Conservation (phyloP, 2,888 invertebrate genomes). For the Carterocephalus palaemon region DNA sequence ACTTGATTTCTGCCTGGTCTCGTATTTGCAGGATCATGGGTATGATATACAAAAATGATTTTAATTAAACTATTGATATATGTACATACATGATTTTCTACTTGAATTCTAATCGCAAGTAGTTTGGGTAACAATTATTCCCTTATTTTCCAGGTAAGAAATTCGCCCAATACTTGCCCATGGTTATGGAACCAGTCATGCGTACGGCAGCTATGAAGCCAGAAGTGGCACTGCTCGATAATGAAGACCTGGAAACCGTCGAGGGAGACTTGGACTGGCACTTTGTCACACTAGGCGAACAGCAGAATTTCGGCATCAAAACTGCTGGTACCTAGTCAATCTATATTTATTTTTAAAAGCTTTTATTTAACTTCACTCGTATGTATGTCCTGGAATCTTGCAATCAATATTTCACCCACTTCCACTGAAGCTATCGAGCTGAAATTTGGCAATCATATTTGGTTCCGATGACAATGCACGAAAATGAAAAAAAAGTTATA, state of each 20-base stretch:
- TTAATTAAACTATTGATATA: no score
- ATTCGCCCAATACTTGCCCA: constrained; percentile 93
- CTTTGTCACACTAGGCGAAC: constrained; percentile 94
- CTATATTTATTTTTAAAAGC: neutral
- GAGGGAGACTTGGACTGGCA: constrained; percentile 96
- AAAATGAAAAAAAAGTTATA: neutral
- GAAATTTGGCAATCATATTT: no score
- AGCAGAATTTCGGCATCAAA: constrained; percentile 96
- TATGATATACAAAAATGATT: constrained; percentile 32
- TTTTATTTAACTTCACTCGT: no score
- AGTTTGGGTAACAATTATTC: neutral
- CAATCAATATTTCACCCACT: no score
- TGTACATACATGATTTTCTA: no score
- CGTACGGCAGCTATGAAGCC: constrained; percentile 95
- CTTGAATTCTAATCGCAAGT: no score
- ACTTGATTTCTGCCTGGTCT: constrained; percentile 99
- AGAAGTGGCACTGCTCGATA: constrained; percentile 93
- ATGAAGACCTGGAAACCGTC: constrained; percentile 89
- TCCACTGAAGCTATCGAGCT: no score
- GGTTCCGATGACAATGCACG: no score
- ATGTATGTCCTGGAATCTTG: no score
- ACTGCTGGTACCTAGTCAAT: constrained; percentile 85
- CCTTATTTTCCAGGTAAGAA: constrained; percentile 79
- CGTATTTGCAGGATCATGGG: constrained; percentile 96
- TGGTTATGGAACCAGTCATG: constrained; percentile 97